These are phyloP conservation scores for Macrotus californicus DNA, from an alignment of 2,113 vertebrate genomes.

Conservation along the genomic window DNA sequence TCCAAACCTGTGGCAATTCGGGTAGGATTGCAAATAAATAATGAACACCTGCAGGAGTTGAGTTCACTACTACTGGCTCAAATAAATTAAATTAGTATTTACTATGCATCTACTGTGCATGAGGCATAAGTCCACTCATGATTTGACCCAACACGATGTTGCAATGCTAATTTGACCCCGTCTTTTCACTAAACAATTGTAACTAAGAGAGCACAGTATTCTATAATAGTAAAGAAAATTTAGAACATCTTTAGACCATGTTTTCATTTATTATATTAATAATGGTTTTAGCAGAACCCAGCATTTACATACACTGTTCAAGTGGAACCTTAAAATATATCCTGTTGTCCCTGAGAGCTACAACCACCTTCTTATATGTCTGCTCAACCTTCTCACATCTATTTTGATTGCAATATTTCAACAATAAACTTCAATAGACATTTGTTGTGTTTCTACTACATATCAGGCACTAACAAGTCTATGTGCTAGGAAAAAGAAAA, in stretches of 20 bases:
- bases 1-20: neutral
- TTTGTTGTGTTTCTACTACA: neutral
- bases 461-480: neutral
- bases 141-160: neutral
- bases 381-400: neutral
- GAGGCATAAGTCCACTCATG: neutral
- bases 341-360: neutral
- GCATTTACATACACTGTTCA: neutral
- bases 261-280: neutral
- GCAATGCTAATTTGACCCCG: neutral
- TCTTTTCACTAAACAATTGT: neutral
- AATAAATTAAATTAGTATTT: neutral
- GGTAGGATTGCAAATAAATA: conserved; percentile 37
- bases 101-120: neutral
- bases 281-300: neutral
- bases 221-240: neutral
- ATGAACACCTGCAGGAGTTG: conserved; percentile 10
- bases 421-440: neutral
- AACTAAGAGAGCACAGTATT: neutral
- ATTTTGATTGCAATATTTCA: neutral
- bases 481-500: neutral
- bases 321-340: neutral
- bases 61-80: neutral
- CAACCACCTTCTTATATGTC: neutral
- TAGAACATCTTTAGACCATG: neutral